Evolutionary conservation across 2,888 invertebrate species (phyloP), one percentile per base, ranked within the genome.

Genomic region (Cosmia pyralina): DNA sequence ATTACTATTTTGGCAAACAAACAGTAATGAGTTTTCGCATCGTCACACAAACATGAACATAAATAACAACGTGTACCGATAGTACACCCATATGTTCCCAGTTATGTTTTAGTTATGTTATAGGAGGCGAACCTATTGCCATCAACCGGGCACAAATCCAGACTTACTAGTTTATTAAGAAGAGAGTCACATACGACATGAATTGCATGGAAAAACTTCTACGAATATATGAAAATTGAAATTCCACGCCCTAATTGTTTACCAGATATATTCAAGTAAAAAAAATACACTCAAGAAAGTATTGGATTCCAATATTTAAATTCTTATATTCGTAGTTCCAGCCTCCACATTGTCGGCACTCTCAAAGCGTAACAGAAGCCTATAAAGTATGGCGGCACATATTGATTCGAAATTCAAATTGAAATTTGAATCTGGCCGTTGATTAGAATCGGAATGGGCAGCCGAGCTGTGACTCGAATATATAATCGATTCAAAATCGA

Each of bases 391-490:
- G 66, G 53, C 70, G 71, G 79, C 81, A 81, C 86, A 87, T 87
- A 87, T 85, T 87, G 87, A 87, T 87, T 84, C 84, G 75, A 87
- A 87, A 81, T 86, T 86, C 77, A 79, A 79, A 80, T 81, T 81
- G 86, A 87, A 87, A 87, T 87, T 87, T 81, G 87, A 85, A 85
- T 86, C 87, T 82, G 80, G 68, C 72, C 79, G 82, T 85, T 87
- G 87, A 87, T 87, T 87, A 87, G 87, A 87, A 87, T 80, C 80
- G 81, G 76, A 87, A 86, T 81, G 82, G 86, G 78, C 82, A 72
- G 73, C 73, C 82, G 76, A 64, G 81, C 82, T 82, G 84, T 86
- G 87, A 84, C 82, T 84, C 70, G 86, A 86, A 87, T 87, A 80
- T 69, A 86, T 85, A 84, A 86, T 81, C 86, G 84, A 81, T 84